Evolutionary conservation across 2,797 vertebrate species (phyloP), one percentile per base, ranked within the genome.

Genomic region (Typhlichthys eigenmanni): DNA sequence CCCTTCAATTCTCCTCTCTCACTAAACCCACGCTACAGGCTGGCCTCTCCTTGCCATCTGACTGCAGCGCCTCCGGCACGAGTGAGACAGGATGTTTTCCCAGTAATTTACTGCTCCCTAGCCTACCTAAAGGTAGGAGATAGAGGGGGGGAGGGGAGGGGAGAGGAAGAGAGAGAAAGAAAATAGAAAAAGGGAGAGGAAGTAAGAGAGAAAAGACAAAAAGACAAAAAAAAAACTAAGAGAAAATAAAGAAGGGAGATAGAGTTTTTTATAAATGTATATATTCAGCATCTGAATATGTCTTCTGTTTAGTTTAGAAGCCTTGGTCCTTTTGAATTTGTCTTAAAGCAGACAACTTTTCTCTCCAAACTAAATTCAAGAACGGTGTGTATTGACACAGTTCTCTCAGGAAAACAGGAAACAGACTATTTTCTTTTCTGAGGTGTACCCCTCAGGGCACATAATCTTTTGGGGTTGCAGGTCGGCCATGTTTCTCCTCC

Each of bases 341-440:
- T 24, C 24, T 24, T 24, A 24, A 24, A 24, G 24, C 24, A 75
- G 52, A 61, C 68, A 58, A 65, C 62, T 60, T 64, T 47, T 50
- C 56, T 55, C 19, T 38, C 55, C 66, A 38, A 52, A 48, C 62
- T 66, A 56, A 63, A 53, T 55, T 67, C 32, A 17, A 64, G 71
- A 80, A 58, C 64, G 58, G 47, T 1, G 46, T 1, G 48, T 66
- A 69, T 62, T 49, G 73, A 68, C 74, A 68, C 59, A 14, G 43
- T 24, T 63, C 52, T 77, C 64, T 65, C 58, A 69, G 69, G 72
- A 76, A 84, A 89, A 88, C 84, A 88, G 88, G 87, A 90, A 87
- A 78, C 57, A 16, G 57, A 63, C 47, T 68, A 8, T 38, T 87
- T 86, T 82, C 53, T 75, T 86, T 81, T 81, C 17, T 79, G 71